Base-by-base conservation (phyloP, 2,888 invertebrate genomes). In the Zaprionus bogoriensis region DNA sequence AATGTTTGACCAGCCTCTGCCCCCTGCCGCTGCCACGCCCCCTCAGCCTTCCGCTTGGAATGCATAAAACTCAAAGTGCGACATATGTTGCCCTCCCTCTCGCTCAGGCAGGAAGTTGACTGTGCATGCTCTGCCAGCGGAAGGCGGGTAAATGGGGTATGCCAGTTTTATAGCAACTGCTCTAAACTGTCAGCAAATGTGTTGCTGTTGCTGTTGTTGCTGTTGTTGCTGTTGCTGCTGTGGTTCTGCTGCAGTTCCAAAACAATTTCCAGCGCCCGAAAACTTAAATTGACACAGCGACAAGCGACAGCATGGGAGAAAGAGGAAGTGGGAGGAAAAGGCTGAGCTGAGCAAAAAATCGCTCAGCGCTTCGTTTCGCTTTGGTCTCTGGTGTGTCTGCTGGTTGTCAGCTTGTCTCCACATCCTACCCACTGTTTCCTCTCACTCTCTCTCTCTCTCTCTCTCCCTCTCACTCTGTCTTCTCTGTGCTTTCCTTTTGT, bases 21-120 rank as follows among this genome's bases (percentile, higher is more conserved):
- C 27, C 7, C 32, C 2, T 14, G 2, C 32, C 7, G 17, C 32
- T 14, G 1, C n/a, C n/a, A n/a, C n/a, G n/a, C n/a, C n/a, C n/a
- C n/a, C n/a, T n/a, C n/a, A n/a, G n/a, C n/a, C 9, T 14, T 14
- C 7, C 32, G 14, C 7, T 36, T 9, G 10, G 52, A 63, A 57
- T 73, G 80, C 80, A 80, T 68, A 59, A 65, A 58, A 57, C 68
- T 27, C 42, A 52, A 48, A 67, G 53, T 45, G 41, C 52, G 59
- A 70, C 81, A 80, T 60, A 55, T 83, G 78, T 80, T 72, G 20
- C 39, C 41, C 36, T 25, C 4, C 9, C 9, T 6, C 20, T 27
- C n/a, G 3, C 9, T 7, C 14, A 3, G 41, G n/a, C 41, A 22
- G 20, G 41, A 20, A 20, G 22, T 20, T 20, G 20, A 19, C 39